phyloP scores from a whole-genome alignment of 2,888 invertebrate species.

The Caenorhabditis sinica region DNA sequence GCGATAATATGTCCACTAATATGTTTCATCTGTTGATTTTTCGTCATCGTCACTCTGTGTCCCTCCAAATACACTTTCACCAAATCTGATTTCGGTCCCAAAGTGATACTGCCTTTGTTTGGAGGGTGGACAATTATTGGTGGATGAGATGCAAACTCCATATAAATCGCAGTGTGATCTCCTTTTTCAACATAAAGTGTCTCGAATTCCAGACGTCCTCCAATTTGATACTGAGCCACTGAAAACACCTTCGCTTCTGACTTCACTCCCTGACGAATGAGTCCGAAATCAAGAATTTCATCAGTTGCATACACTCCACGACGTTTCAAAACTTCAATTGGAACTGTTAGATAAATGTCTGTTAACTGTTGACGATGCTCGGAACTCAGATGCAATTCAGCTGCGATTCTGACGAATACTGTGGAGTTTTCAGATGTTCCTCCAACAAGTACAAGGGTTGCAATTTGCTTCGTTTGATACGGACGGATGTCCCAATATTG shows the following conservation, averaged over 20 bases:
- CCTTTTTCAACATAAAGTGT: conserved; percentile 78
- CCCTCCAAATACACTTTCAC: conserved; percentile 80
- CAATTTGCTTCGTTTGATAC: conserved; percentile 69
- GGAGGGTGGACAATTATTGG: conserved; percentile 77
- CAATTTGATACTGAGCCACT: conserved; percentile 88
- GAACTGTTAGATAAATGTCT: conserved; percentile 65
- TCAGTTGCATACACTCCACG: conserved; percentile 90
- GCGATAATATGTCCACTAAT: conserved; percentile 85
- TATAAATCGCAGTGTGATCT: conserved; percentile 75
- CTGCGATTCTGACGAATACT: conserved; percentile 73
- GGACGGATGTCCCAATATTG: conserved; percentile 88
- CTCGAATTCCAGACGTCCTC: conserved; percentile 86
- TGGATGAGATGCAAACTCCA: conserved; percentile 81
- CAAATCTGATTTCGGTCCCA: conserved; percentile 71
- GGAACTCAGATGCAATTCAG: conserved; percentile 48
- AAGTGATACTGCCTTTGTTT: conserved; percentile 42
- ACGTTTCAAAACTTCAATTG: conserved; percentile 79
- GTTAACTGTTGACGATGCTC: conserved; percentile 3
- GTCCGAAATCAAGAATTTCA: conserved; percentile 90
- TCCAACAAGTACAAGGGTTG: conserved; percentile 64
- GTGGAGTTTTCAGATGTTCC: conserved; percentile 75
- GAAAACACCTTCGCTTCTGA: conserved; percentile 86
- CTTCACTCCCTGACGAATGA: conserved; percentile 87
- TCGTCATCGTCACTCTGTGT: conserved; percentile 41
- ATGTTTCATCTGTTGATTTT: conserved; percentile 57